These are phyloP conservation scores for Netelia melanura DNA, from an alignment of 2,888 invertebrate species.

Conservation along the genomic window DNA sequence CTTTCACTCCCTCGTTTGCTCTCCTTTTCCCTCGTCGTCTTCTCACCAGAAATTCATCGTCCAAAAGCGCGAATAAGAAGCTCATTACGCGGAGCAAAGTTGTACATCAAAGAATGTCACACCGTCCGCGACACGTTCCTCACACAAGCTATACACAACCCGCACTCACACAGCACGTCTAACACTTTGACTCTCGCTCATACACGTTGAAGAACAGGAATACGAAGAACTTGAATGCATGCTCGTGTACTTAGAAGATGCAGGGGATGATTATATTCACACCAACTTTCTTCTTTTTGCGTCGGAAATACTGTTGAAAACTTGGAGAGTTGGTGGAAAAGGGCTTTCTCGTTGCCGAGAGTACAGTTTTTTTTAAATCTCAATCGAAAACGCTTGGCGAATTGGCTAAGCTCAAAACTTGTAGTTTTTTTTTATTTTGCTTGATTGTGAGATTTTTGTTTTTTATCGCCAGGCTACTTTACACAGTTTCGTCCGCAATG, in stretches of 20 bases:
- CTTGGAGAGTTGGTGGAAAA: background rate
- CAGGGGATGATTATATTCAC: background rate
- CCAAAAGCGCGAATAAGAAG: slow-evolving; percentile 64
- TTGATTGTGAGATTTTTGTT: too few species aligned
- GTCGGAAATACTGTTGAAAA: background rate
- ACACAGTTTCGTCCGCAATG: too few species aligned
- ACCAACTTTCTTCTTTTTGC: background rate
- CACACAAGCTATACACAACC: background rate
- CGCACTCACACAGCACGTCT: slow-evolving; percentile 15
- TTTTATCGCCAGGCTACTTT: too few species aligned
- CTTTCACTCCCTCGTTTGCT: slow-evolving; percentile 7
- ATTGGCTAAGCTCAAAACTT: background rate
- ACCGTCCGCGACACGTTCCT: slow-evolving; percentile 51
- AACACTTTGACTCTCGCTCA: slow-evolving; percentile 32
- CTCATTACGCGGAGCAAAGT: slow-evolving; percentile 61
- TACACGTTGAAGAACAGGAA: slow-evolving; percentile 30
- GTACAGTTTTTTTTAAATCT: background rate
- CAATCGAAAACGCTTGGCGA: background rate
- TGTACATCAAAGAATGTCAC: slow-evolving; percentile 69
- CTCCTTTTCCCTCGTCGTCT: slow-evolving; percentile 8
- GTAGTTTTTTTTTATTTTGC: too few species aligned
- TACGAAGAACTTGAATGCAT: background rate
- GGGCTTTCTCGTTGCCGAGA: background rate
- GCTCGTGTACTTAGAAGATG: background rate
- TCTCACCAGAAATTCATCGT: slow-evolving; percentile 14